Conservation (phyloP, 2,888 invertebrate species). For the Eugnorisma glareosa region DNA sequence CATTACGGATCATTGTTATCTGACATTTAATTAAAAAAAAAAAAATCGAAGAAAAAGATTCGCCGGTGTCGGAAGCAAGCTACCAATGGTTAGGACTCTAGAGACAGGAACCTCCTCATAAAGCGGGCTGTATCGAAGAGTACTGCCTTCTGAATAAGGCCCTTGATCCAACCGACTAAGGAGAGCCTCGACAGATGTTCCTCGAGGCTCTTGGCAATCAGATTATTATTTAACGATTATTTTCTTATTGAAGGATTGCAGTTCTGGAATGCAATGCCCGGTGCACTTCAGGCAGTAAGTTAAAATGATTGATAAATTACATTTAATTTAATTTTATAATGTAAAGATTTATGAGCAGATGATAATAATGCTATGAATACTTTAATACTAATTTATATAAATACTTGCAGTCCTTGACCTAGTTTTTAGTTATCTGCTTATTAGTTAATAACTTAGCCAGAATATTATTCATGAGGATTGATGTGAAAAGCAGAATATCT, state of each 20-base stretch:
- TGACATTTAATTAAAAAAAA: too few relatives aligned
- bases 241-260: not conserved
- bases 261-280: not conserved
- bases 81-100: too few relatives aligned
- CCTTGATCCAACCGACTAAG: too few relatives aligned
- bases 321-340: too few relatives aligned
- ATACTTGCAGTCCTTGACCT: not conserved
- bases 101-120: too few relatives aligned
- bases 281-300: not conserved
- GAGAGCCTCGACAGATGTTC: too few relatives aligned
- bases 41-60: too few relatives aligned
- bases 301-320: not conserved
- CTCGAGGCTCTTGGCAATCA: too few relatives aligned
- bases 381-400: conserved; percentile 9
- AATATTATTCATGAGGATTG: not conserved
- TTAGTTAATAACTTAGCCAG: not conserved
- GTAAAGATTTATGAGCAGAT: not conserved
- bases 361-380: conserved; percentile 6
- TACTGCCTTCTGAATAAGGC: too few relatives aligned
- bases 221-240: not conserved
- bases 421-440: not conserved
- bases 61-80: too few relatives aligned
- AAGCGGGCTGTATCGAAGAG: too few relatives aligned
- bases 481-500: not conserved
- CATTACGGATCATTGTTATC: too few relatives aligned